Evolutionary conservation across 1,140 invertebrate species (phyloP).

Genomic region (Cydia strobilella): DNA sequence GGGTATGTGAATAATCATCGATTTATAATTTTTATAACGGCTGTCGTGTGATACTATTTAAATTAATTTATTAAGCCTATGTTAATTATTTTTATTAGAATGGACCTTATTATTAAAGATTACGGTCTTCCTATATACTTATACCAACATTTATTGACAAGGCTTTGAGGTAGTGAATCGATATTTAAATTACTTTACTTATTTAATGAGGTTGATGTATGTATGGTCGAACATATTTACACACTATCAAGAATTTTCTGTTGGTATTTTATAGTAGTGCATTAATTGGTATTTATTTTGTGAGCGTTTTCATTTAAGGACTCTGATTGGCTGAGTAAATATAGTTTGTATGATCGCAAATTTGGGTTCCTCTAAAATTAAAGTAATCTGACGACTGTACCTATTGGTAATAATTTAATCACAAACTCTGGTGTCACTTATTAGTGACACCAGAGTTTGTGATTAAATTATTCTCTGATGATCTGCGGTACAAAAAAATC

Average conservation of each 20-base stretch:
- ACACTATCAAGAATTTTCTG: not conserved
- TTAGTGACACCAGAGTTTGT: too few relatives aligned
- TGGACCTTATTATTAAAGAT: slow-evolving; percentile 32
- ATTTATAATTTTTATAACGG: slow-evolving; percentile 32
- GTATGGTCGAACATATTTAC: not conserved
- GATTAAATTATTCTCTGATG: too few relatives aligned
- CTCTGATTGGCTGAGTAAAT: not conserved
- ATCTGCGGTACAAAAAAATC: too few relatives aligned
- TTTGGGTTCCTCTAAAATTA: not conserved
- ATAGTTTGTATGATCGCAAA: not conserved
- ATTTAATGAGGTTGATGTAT: not conserved
- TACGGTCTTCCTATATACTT: slow-evolving; percentile 27
- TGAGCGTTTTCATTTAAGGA: not conserved
- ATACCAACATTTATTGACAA: slow-evolving; percentile 25
- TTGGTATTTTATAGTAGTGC: not conserved
- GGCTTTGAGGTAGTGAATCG: slow-evolving; percentile 14
- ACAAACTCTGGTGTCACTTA: too few relatives aligned
- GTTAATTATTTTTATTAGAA: slow-evolving; percentile 31
- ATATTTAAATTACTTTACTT: not conserved
- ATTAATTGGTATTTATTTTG: not conserved
- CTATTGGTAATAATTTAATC: too few relatives aligned
- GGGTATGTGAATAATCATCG: slow-evolving; percentile 28
- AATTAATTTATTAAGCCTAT: slow-evolving; percentile 32
- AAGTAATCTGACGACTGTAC: not conserved
- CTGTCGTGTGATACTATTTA: slow-evolving; percentile 32